Conservation (phyloP, 2,113 vertebrate genomes). For the Serilophus lunatus region DNA sequence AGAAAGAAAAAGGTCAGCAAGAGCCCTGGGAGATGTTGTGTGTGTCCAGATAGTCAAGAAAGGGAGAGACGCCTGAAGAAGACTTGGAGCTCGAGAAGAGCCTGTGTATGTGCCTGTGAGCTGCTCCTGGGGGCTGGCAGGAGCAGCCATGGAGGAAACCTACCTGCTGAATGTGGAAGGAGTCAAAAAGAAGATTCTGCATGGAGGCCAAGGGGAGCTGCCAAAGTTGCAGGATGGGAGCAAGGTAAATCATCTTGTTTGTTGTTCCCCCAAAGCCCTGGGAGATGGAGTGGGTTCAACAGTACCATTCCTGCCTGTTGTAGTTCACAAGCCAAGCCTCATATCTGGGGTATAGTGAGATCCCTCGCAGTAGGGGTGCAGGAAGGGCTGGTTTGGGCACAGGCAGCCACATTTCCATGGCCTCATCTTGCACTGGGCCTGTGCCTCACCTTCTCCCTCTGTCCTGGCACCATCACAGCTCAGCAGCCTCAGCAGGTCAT, state of each 20-base stretch:
- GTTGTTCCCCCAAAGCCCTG: not conserved
- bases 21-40: not conserved
- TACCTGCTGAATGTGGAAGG: conserved; percentile 80
- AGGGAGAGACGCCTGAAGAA: not conserved
- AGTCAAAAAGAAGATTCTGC: conserved; percentile 85
- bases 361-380: accelerated
- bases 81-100: not conserved
- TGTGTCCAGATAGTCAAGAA: not conserved
- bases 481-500: accelerated
- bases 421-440: not conserved
- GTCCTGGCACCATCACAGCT: accelerated
- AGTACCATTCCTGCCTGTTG: accelerated
- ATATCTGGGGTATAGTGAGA: not conserved
- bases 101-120: accelerated
- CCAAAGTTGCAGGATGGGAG: conserved; percentile 81
- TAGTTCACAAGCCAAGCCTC: not conserved
- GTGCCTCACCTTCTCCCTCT: not conserved
- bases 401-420: accelerated
- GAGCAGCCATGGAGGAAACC: conserved; percentile 77
- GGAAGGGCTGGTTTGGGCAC: not conserved
- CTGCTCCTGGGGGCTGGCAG: not conserved
- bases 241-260: conserved; percentile 71
- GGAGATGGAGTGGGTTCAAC: not conserved
- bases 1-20: not conserved
- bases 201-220: conserved; percentile 78